Base-by-base conservation (phyloP, 2,113 vertebrate genomes). In the Miniopterus natalensis region DNA sequence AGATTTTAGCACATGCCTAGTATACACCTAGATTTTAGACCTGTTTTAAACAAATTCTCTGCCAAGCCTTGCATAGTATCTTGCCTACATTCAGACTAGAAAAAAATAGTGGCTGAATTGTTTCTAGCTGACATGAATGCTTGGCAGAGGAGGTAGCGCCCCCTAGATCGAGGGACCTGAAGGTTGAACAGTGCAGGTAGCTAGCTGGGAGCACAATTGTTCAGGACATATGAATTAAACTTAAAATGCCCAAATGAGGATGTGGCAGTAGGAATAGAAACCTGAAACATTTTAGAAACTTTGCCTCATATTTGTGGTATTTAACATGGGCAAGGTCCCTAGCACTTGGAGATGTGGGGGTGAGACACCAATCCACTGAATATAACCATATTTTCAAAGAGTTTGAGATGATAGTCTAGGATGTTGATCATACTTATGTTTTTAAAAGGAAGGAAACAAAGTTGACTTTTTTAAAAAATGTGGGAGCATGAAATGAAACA, bases 401-500 rank as follows among this genome's bases (percentile, higher is more conserved):
- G 42, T 65, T 88, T 87, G 63, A 92, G 36, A 70, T 77, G 10
- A 42, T 53, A 51, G 40, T 84, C 40, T 91, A 36, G 4, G 75
- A 36, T 49, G 14, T 55, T 8, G 13, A 1, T 90, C 21, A 27
- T 85, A 53, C 18, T 53, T 94, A 36, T 6, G 5, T 59, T 88
- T 87, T 95, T 75, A 42, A 94, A 96, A 74, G 17, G 71, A 83
- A 90, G 45, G 45, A 86, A 86, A 93, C 29, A 57, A 65, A 79
- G 10, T 84, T 75, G 59, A n/a, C 23, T 51, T 27, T 31, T 70
- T 61, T 95, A 36, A 84, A 36, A 14, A 21, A n/a, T 61, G 36
- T 36, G 14, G 4, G 8, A 47, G 1, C 12, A 6, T 84, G n/a
- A 88, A 80, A n/a, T 73, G 23, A 87, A 71, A 71, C 6, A n/a